A percentile compares a stretch with the other conserved stretches of the same genome.
phyloP scores from a whole-genome alignment of 2,797 vertebrate species.

The Avahi laniger region DNA sequence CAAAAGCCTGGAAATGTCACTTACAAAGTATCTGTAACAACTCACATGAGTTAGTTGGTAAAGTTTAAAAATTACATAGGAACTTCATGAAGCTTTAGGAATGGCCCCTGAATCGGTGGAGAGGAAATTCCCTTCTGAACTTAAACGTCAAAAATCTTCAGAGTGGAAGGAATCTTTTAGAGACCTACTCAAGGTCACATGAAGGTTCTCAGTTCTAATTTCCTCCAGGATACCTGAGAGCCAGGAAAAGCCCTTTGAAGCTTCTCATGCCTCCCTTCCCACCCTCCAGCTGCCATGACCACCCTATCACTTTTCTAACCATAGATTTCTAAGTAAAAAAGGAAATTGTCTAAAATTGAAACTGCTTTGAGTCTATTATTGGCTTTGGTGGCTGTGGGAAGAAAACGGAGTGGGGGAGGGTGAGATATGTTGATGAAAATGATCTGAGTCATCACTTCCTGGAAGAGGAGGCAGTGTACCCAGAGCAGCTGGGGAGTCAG shows the following conservation, averaged over 20 bases:
- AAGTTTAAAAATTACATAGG: constrained; percentile 25
- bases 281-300: not conserved
- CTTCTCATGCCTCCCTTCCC: not conserved
- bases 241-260: constrained; percentile 19
- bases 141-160: not conserved
- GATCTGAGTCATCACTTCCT: constrained; percentile 72
- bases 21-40: not conserved
- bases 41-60: not conserved
- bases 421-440: constrained; percentile 67
- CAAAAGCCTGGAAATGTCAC: not conserved
- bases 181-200: not conserved
- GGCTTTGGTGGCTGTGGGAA: constrained; percentile 62
- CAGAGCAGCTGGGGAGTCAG: not conserved
- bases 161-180: not conserved
- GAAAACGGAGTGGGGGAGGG: constrained; percentile 30
- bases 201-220: not conserved
- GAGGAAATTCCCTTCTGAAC: not conserved
- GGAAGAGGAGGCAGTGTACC: constrained; percentile 34
- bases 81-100: not conserved
- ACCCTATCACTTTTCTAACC: constrained; percentile 18
- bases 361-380: constrained; percentile 70
- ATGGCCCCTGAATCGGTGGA: not conserved
- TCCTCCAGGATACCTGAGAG: not conserved
- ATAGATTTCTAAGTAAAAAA: constrained; percentile 76
- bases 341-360: constrained; percentile 76